Conservation (phyloP, 2,797 vertebrate genomes). For the Anguilla obscura region DNA sequence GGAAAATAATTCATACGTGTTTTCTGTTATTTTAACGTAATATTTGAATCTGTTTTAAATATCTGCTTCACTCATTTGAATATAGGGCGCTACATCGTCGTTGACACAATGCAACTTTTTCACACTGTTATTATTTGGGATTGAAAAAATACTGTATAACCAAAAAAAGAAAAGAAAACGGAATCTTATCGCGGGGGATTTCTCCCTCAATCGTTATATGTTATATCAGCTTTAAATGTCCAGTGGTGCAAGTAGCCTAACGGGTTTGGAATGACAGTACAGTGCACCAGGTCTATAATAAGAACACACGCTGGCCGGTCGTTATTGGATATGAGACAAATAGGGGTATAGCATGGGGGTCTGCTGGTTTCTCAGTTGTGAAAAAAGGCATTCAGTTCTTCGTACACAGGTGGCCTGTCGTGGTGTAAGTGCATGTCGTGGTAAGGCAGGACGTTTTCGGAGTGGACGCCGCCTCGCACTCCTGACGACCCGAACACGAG, state of each 20-base stretch:
- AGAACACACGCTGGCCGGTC: background rate
- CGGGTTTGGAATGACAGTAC: background rate
- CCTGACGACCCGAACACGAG: slow-evolving; percentile 84
- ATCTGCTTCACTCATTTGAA: background rate
- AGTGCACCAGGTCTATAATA: background rate
- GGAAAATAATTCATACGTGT: background rate
- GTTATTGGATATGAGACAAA: slow-evolving; percentile 13
- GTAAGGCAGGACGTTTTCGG: slow-evolving; percentile 91
- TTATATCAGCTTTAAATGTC: background rate
- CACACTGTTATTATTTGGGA: slow-evolving; percentile 10
- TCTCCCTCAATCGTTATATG: background rate
- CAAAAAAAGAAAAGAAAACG: background rate
- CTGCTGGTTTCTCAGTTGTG: slow-evolving; percentile 75
- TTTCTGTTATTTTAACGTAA: background rate
- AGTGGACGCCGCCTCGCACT: slow-evolving; percentile 83
- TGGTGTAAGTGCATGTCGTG: slow-evolving; percentile 89
- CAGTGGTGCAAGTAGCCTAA: background rate
- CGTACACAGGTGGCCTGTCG: slow-evolving; percentile 87
- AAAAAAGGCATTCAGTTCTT: slow-evolving; percentile 97
- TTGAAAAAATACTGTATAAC: background rate
- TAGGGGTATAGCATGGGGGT: background rate
- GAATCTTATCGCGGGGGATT: background rate
- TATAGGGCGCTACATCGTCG: background rate
- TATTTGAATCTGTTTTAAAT: background rate
- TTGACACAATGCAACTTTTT: background rate